Evolutionary conservation across 2,888 invertebrate species (phyloP).

Genomic region (Neocrepidodera transversa): DNA sequence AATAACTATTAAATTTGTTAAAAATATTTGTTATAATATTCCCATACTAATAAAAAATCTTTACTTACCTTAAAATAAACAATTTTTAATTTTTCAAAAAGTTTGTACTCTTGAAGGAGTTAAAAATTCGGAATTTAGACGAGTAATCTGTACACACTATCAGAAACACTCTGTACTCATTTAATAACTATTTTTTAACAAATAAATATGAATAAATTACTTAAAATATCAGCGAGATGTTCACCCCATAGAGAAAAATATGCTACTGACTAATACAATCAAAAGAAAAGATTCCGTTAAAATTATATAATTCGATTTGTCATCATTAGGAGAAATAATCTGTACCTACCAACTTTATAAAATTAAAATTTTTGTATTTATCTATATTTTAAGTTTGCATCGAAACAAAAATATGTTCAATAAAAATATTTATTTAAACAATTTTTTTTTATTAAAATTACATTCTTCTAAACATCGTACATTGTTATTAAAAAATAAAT

Average conservation of each 20-base stretch:
- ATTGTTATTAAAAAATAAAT: too few relatives aligned
- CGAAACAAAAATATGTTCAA: neutral
- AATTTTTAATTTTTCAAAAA: neutral
- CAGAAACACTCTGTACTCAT: constrained; percentile 15
- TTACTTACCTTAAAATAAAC: constrained; percentile 6
- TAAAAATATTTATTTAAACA: neutral
- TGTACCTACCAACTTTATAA: constrained; percentile 2
- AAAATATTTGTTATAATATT: neutral
- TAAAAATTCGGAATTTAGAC: neutral
- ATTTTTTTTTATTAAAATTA: too few relatives aligned
- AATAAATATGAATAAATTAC: constrained; percentile 11
- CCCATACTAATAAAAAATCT: neutral
- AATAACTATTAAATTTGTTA: neutral
- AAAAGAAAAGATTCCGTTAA: constrained; percentile 17
- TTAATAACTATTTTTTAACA: neutral
- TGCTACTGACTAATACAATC: constrained; percentile 25
- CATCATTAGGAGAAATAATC: constrained; percentile 12
- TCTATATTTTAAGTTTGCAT: too few relatives aligned
- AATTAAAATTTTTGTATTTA: neutral
- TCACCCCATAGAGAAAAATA: constrained; percentile 19
- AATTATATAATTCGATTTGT: constrained; percentile 26
- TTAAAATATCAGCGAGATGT: constrained; percentile 20
- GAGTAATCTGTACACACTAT: neutral
- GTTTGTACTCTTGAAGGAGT: neutral
- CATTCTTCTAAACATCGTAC: too few relatives aligned